Evolutionary conservation across 2,888 invertebrate genomes (phyloP).

Genomic region (Dendrolimus pini): DNA sequence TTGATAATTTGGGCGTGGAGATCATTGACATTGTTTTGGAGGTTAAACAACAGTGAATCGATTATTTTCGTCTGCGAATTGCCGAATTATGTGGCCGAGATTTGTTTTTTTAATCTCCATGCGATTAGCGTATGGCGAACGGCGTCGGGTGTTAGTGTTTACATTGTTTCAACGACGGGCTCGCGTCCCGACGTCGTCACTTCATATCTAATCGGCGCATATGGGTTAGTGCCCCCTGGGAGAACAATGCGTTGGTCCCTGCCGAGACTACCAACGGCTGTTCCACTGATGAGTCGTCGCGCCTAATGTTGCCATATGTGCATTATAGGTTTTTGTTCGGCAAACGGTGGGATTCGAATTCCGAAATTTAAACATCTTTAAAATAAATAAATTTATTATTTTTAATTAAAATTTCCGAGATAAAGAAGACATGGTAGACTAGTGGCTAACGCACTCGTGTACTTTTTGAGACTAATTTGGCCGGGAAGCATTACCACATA

Average conservation of each 20-base stretch:
- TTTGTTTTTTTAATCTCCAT: background rate
- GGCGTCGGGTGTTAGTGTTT: conserved; percentile 28
- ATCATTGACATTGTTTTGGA: background rate
- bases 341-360: too few species aligned
- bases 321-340: too few species aligned
- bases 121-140: conserved; percentile 26
- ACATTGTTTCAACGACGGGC: conserved; percentile 13
- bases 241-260: conserved; percentile 73
- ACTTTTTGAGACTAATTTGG: too few species aligned
- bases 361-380: too few species aligned
- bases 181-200: conserved; percentile 29
- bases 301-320: background rate
- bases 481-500: too few species aligned
- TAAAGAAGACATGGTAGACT: too few species aligned
- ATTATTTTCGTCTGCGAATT: background rate
- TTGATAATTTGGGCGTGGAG: background rate
- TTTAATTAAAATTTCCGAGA: too few species aligned
- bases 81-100: background rate
- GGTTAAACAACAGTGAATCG: background rate
- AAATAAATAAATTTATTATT: too few species aligned
- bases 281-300: background rate
- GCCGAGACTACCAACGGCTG: conserved; percentile 11
- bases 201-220: conserved; percentile 65
- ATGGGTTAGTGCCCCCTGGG: conserved; percentile 73
- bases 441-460: too few species aligned